These are phyloP conservation scores for Palythoa caribaeorum DNA, from an alignment of 92 coral and sea anemone species.

Conservation along the genomic window DNA sequence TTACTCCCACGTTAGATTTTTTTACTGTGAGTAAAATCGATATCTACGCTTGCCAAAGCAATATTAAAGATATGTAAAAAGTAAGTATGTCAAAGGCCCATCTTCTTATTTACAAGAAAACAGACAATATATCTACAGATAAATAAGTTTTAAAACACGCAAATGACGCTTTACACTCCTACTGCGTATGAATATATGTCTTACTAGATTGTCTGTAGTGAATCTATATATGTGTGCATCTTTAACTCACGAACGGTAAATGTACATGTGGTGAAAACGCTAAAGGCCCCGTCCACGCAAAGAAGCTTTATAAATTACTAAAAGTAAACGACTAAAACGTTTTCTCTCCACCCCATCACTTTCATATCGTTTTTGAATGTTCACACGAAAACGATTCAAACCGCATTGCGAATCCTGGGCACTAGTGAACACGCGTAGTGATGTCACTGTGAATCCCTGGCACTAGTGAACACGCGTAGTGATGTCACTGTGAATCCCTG, in stretches of 20 bases:
- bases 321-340: neutral
- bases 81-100: neutral
- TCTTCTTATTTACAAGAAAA: neutral
- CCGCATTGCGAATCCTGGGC: no score
- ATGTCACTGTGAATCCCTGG: no score
- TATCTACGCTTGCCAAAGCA: neutral
- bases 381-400: no score
- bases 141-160: neutral
- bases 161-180: neutral
- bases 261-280: neutral
- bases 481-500: no score
- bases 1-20: no score
- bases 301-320: neutral
- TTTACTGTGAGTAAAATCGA: no score
- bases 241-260: constrained; percentile 4
- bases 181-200: neutral
- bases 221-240: neutral
- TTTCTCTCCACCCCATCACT: no score
- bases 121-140: neutral
- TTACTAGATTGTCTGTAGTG: neutral
- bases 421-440: no score
- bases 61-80: no score
- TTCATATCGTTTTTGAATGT: no score
- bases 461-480: no score
- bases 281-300: neutral